Evolutionary conservation across 2,888 invertebrate species (phyloP).

Genomic region (Cephalotes varians): DNA sequence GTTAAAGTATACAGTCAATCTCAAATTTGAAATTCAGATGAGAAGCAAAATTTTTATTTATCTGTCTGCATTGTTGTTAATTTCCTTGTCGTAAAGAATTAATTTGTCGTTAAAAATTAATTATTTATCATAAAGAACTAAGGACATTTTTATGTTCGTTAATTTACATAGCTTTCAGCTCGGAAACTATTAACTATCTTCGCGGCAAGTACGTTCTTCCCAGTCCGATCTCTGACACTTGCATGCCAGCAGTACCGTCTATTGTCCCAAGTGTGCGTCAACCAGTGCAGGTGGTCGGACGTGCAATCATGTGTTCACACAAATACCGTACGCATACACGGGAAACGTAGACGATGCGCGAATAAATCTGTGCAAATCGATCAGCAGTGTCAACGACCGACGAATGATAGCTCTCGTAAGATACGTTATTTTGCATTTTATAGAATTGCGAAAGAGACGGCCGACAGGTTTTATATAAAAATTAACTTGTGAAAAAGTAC

Average conservation of each 20-base stretch:
- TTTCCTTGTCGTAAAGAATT: no score
- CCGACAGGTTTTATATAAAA: no score
- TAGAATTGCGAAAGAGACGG: slow-evolving; percentile 57
- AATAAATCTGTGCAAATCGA: slow-evolving; percentile 79
- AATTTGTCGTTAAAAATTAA: no score
- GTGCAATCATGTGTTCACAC: slow-evolving; percentile 18
- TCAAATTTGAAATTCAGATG: neutral
- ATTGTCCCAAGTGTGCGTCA: slow-evolving; percentile 19
- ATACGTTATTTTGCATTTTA: slow-evolving; percentile 64
- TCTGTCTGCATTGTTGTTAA: neutral
- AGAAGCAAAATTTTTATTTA: neutral
- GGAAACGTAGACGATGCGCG: slow-evolving; percentile 48
- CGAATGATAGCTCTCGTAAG: slow-evolving; percentile 58
- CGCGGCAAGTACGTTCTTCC: neutral
- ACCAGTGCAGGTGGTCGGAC: slow-evolving; percentile 25
- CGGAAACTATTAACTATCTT: neutral
- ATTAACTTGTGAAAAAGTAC: no score
- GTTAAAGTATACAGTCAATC: neutral
- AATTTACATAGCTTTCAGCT: neutral
- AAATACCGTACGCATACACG: neutral
- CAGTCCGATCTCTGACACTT: neutral
- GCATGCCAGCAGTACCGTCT: neutral
- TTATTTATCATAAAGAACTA: no score
- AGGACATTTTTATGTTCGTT: no score
- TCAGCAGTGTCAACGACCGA: slow-evolving; percentile 77